These are phyloP conservation scores for Himalopsyche tibetana DNA, from an alignment of 2,888 invertebrate genomes.

Conservation along the genomic window DNA sequence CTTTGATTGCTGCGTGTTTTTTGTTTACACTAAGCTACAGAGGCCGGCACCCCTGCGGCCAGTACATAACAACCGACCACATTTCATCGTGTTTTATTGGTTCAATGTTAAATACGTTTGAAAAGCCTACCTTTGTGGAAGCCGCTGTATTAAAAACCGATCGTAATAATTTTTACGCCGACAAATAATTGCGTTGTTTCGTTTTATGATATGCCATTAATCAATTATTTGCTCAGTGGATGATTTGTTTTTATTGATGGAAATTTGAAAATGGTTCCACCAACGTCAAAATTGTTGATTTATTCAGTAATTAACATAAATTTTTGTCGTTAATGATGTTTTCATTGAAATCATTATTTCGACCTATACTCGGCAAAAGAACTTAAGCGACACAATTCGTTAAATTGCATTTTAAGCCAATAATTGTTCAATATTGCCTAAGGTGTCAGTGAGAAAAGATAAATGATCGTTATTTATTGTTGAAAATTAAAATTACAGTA, in stretches of 20 bases:
- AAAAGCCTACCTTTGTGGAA: neutral
- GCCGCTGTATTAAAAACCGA: slow-evolving; percentile 21
- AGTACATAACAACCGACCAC: neutral
- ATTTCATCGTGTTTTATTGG: slow-evolving; percentile 25
- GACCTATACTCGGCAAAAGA: no score
- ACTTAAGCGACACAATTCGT: no score
- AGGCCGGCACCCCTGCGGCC: neutral
- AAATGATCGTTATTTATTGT: no score
- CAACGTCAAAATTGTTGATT: neutral
- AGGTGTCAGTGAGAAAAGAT: no score
- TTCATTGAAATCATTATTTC: neutral
- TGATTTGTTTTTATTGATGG: slow-evolving; percentile 7
- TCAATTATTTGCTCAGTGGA: neutral
- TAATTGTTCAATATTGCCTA: no score
- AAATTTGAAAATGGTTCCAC: neutral
- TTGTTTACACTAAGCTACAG: no score
- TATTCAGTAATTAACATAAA: neutral
- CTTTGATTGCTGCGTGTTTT: no score
- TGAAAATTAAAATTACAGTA: no score
- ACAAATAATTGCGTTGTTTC: slow-evolving; percentile 20
- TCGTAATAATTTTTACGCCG: neutral
- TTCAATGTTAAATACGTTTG: neutral
- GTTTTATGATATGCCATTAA: slow-evolving; percentile 15
- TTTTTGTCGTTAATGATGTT: neutral
- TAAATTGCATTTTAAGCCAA: no score